Base-by-base conservation (phyloP, 2,113 vertebrate species). In the Strix uralensis region DNA sequence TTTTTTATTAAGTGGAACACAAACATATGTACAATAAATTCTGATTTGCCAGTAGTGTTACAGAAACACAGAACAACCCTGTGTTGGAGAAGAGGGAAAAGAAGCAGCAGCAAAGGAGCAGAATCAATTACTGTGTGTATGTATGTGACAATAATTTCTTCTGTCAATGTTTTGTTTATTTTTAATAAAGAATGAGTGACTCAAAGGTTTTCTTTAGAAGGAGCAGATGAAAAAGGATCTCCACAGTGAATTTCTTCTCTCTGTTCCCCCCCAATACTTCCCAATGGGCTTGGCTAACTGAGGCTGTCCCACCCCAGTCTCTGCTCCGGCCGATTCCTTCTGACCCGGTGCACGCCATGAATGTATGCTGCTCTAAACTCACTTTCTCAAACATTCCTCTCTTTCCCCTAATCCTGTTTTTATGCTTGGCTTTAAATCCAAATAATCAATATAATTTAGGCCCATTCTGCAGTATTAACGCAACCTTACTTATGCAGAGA, bases 11-110 rank as follows among this genome's bases (percentile, higher is more conserved):
- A 98, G 98, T 98, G 96, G 98, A 98, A 96, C 93, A 93, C 97
- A 98, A 98, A 97, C 98, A 96, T 98, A 98, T 97, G 98, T 97
- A 97, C 96, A 96, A 97, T 98, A 98, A 98, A 98, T 98, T 97
- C 96, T 97, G 95, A 96, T 97, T 96, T 97, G 83, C 96, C 66
- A 22, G 91, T 52, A 83, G 91, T 57, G 90, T 90, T 97, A 81
- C 93, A 96, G 96, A 91, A 93, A 80, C 62, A 65, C 47, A 62
- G 87, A 95, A 51, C 65, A 63, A 22, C 94, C 70, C 57, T 65
- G 84, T 70, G 23, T 46, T 17, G 15, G 78, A 79, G 81, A 66
- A 62, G 61, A 86, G 49, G 49, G 84, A 44, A 88, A 90, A 94
- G 59, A 32, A 92, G 81, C 71, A 74, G 74, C 67, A 87, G 81